phyloP scores from a whole-genome alignment of 2,113 vertebrate species.

The Scartelaos histophorus region DNA sequence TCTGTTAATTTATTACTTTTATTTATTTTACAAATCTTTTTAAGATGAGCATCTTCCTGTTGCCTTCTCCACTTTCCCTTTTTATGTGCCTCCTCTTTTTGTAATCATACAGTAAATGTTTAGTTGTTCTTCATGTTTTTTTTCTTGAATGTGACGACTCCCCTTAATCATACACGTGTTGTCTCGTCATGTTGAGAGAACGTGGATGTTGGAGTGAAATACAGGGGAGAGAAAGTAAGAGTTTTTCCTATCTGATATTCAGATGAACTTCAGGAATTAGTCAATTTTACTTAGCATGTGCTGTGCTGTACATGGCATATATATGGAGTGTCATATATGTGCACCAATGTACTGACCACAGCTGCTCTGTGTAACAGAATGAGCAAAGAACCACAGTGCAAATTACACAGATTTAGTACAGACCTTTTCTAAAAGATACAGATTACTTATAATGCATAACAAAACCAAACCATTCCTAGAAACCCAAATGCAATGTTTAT shows the following conservation, averaged over 20 bases:
- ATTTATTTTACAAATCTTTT: slow-evolving; percentile 54
- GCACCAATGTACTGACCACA: slow-evolving; percentile 31
- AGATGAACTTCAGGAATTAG: slow-evolving; percentile 73
- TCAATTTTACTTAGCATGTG: slow-evolving; percentile 58
- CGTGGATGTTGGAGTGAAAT: slow-evolving; percentile 35
- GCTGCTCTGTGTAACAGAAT: neutral
- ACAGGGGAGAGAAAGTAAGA: slow-evolving; percentile 35
- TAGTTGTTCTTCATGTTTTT: slow-evolving; percentile 59
- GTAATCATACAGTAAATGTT: slow-evolving; percentile 71
- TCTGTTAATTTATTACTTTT: slow-evolving; percentile 69
- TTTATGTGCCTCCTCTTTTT: slow-evolving; percentile 74
- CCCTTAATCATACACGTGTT: slow-evolving; percentile 52
- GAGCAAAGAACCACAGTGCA: neutral
- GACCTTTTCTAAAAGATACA: neutral
- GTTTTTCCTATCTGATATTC: slow-evolving; percentile 78
- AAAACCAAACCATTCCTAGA: neutral
- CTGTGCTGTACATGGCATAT: slow-evolving; percentile 60
- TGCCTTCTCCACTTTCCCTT: slow-evolving; percentile 77
- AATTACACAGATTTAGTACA: neutral
- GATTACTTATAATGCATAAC: neutral
- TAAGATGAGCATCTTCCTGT: slow-evolving; percentile 69
- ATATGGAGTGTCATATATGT: slow-evolving; percentile 25
- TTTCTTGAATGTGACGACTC: slow-evolving; percentile 73
- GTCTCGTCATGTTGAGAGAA: slow-evolving; percentile 43
- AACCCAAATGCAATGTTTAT: neutral